A percentile compares a stretch with the other conserved stretches of the same genome.
Conservation (phyloP, 37 sponge, comb jelly and placozoan genomes). For the Spongilla lacustris region DNA sequence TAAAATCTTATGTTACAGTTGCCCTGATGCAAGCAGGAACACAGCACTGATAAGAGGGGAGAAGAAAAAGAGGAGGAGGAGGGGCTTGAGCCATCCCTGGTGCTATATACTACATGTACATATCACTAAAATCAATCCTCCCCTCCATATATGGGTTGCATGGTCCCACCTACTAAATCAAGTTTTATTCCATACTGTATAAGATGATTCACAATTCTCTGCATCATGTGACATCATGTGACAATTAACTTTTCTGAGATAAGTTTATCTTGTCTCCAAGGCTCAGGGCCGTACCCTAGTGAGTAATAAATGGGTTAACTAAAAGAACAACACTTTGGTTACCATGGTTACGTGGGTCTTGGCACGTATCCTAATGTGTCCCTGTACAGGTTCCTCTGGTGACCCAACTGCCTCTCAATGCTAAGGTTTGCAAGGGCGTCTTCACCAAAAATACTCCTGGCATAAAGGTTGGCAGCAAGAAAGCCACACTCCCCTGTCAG, state of each 20-base stretch:
- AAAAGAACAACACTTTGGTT: neutral
- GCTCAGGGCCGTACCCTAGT: constrained; percentile 97
- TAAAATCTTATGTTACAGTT: too few species aligned
- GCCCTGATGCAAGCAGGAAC: too few species aligned
- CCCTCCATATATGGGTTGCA: too few species aligned
- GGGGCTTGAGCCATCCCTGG: too few species aligned
- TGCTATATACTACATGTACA: too few species aligned
- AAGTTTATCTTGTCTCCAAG: constrained; percentile 98
- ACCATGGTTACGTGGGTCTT: constrained; percentile 86
- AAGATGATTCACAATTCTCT: neutral
- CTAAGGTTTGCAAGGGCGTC: constrained; percentile 98
- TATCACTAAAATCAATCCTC: too few species aligned
- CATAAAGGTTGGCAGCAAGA: constrained; percentile 98
- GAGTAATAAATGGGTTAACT: neutral
- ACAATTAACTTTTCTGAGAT: constrained; percentile 77
- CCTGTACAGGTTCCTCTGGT: constrained; percentile 69
- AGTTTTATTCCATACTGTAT: too few species aligned
- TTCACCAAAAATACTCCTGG: constrained; percentile 96
- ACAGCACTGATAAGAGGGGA: too few species aligned
- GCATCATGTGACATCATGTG: neutral
- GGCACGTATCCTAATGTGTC: constrained; percentile 96
- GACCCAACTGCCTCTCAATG: constrained; percentile 76
- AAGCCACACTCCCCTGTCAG: constrained; percentile 72
- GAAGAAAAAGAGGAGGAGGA: too few species aligned
- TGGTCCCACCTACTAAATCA: too few species aligned